Evolutionary conservation across 2,797 vertebrate species (phyloP).

Genomic region (Pagetopsis macropterus): DNA sequence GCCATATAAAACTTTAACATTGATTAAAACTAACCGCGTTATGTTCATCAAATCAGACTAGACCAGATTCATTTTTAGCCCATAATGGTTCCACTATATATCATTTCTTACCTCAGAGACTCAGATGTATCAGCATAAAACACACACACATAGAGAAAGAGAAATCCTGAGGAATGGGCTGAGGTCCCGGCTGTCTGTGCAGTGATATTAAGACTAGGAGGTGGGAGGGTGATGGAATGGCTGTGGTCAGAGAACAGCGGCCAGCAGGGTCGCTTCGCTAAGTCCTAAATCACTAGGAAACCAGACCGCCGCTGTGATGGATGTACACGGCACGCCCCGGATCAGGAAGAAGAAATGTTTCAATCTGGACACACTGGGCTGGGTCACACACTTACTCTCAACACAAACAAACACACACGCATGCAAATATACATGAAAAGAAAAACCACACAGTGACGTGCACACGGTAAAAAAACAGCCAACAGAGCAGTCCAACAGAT

Average conservation of each 20-base stretch:
- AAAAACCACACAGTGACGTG: conserved; percentile 38
- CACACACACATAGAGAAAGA: neutral
- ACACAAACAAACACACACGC: conserved; percentile 24
- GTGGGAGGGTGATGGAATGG: conserved; percentile 62
- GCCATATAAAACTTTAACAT: no score
- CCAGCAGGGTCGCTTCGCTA: conserved; percentile 54
- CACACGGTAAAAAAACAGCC: conserved; percentile 21
- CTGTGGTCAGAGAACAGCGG: conserved; percentile 58
- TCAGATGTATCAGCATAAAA: neutral
- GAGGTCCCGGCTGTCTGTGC: conserved; percentile 14
- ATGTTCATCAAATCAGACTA: neutral
- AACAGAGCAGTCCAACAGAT: conserved; percentile 60
- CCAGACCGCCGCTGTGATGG: conserved; percentile 64
- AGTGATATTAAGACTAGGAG: conserved; percentile 38
- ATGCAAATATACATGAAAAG: conserved; percentile 54
- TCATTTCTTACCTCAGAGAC: neutral
- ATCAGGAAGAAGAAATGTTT: conserved; percentile 66
- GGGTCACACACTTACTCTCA: conserved; percentile 39
- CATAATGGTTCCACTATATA: neutral
- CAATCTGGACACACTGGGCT: conserved; percentile 40
- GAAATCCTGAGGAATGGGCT: neutral
- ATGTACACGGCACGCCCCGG: conserved; percentile 73
- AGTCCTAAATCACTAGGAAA: conserved; percentile 79
- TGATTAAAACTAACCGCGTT: neutral
- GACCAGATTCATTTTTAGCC: neutral